Evolutionary conservation across 2,797 vertebrate genomes (phyloP).

Genomic region (Phyllotis vaccarum): DNA sequence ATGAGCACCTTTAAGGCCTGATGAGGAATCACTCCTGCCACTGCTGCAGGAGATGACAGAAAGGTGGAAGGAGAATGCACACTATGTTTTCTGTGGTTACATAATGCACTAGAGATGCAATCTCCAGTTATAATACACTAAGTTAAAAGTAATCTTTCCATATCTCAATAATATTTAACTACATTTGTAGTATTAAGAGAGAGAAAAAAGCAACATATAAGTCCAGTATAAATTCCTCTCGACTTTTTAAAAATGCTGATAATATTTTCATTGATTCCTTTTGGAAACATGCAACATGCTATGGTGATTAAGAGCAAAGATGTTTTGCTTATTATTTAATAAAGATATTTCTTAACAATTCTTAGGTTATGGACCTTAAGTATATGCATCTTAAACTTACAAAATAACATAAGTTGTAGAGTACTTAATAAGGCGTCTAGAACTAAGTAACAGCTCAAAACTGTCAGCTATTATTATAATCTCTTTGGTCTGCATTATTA

Average conservation of each 20-base stretch:
- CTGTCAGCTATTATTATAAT: not conserved
- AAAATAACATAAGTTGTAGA: not conserved
- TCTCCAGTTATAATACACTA: constrained; percentile 39
- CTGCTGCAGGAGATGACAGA: not conserved
- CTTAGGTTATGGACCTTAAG: constrained; percentile 32
- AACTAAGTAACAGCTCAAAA: constrained; percentile 52
- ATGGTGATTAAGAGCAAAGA: not conserved
- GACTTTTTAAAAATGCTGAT: constrained; percentile 40
- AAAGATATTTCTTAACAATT: constrained; percentile 18
- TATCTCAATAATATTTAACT: constrained; percentile 53
- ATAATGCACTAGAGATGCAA: not conserved
- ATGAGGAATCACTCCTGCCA: constrained; percentile 33
- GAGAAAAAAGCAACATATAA: not conserved
- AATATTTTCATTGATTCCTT: constrained; percentile 49
- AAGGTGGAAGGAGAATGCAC: not conserved
- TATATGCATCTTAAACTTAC: not conserved
- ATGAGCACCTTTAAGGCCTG: constrained; percentile 29
- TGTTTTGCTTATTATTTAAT: constrained; percentile 42
- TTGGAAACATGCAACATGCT: constrained; percentile 21
- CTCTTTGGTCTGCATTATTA: constrained; percentile 31
- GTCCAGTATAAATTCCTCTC: constrained; percentile 37
- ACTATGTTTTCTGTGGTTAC: constrained; percentile 45
- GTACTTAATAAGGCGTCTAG: not conserved
- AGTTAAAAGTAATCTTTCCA: constrained; percentile 1
- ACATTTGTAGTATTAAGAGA: constrained; percentile 1